These are phyloP conservation scores for Ostrea denselamellosa DNA, from an alignment of 1,140 invertebrate genomes.

Conservation along the genomic window DNA sequence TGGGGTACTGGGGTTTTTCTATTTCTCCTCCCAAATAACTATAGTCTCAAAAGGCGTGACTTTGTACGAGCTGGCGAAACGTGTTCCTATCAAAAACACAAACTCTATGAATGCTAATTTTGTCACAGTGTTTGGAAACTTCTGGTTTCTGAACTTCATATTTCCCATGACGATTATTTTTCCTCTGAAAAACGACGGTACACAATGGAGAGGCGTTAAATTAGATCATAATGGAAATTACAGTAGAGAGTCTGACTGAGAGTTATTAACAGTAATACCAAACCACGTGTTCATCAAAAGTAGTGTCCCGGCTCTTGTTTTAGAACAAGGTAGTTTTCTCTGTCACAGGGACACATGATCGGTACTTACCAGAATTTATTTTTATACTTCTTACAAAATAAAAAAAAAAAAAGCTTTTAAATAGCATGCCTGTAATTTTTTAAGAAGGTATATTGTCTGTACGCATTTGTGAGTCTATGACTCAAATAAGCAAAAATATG, in stretches of 20 bases:
- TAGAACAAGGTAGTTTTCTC: too few species aligned
- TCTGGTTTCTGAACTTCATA: slow-evolving; percentile 67
- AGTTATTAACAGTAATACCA: not conserved
- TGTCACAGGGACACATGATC: too few species aligned
- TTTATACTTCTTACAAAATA: too few species aligned
- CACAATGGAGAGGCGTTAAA: slow-evolving; percentile 49
- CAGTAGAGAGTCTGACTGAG: not conserved
- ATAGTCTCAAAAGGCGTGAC: slow-evolving; percentile 86
- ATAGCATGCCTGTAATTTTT: too few species aligned
- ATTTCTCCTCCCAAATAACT: slow-evolving; percentile 72
- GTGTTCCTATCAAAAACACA: slow-evolving; percentile 50
- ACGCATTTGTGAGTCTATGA: too few species aligned
- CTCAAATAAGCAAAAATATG: too few species aligned
- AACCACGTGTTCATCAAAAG: too few species aligned
- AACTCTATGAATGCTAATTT: slow-evolving; percentile 52
- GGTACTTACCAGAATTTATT: too few species aligned
- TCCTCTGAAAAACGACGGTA: slow-evolving; percentile 45
- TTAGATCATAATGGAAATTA: slow-evolving; percentile 34
- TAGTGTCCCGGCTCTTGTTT: too few species aligned
- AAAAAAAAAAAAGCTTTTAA: too few species aligned
- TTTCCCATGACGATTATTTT: slow-evolving; percentile 60
- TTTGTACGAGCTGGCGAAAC: slow-evolving; percentile 81
- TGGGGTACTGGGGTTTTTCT: slow-evolving; percentile 32
- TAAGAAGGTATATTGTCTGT: too few species aligned
- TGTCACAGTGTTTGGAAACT: slow-evolving; percentile 66